Percentiles rank a stretch among this genome's conserved stretches.
These are phyloP conservation scores for Nothoprocta perdicaria DNA, from an alignment of 2,113 vertebrate species.

Conservation along the genomic window DNA sequence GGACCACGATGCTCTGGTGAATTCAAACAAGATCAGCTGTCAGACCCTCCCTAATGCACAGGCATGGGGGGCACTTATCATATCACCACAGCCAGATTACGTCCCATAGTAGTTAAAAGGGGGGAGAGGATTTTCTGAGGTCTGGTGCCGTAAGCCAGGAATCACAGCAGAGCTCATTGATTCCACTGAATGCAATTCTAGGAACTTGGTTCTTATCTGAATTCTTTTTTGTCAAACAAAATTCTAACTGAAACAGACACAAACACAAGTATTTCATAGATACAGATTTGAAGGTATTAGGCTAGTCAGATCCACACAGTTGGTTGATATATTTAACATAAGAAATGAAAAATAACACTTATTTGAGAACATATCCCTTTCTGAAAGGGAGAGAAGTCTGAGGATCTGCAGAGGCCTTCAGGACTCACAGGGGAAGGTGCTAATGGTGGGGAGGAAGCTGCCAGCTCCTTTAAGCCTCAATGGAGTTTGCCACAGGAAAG, in stretches of 20 bases:
- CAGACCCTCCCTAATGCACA: not conserved
- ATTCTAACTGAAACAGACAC: not conserved
- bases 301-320: not conserved
- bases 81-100: rapidly evolving
- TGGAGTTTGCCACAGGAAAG: not conserved
- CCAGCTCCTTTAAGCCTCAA: not conserved
- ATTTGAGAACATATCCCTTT: not conserved
- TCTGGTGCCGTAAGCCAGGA: not conserved
- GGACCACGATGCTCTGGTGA: conserved; percentile 87
- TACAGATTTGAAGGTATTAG: not conserved
- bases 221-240: not conserved
- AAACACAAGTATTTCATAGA: not conserved
- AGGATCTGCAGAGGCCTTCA: not conserved
- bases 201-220: not conserved
- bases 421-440: not conserved
- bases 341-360: not conserved
- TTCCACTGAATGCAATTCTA: not conserved
- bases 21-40: not conserved
- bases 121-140: not conserved
- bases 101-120: rapidly evolving
- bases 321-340: not conserved
- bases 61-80: too few relatives aligned
- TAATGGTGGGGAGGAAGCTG: not conserved
- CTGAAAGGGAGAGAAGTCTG: not conserved
- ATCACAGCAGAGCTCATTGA: not conserved